Conservation (phyloP, 1,140 invertebrate species). For the Heliconius melpomene region DNA sequence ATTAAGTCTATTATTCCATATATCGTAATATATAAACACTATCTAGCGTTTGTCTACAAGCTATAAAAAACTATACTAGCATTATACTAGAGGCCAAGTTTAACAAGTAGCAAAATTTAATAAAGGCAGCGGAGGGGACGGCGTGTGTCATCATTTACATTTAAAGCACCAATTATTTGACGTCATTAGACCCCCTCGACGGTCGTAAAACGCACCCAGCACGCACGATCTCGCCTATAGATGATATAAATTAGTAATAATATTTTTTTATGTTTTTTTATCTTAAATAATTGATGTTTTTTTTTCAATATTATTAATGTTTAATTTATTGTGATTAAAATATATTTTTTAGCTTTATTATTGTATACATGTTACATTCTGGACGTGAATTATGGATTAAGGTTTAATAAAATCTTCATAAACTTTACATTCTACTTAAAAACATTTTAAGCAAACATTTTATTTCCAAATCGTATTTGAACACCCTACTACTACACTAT, state of each 20-base stretch:
- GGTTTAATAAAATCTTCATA: no score
- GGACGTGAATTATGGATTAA: no score
- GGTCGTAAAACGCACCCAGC: constrained; percentile 77
- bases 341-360: neutral
- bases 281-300: no score
- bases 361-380: no score
- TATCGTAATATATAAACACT: neutral
- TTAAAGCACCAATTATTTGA: constrained; percentile 80
- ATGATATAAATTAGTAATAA: constrained; percentile 73
- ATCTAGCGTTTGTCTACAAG: neutral
- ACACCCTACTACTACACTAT: neutral
- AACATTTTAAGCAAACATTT: no score
- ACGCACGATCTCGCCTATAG: constrained; percentile 60
- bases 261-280: constrained; percentile 39
- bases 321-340: no score
- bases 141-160: constrained; percentile 78
- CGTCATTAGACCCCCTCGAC: constrained; percentile 75
- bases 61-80: neutral
- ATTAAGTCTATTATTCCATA: no score
- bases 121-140: constrained; percentile 61
- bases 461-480: neutral
- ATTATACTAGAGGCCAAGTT: neutral
- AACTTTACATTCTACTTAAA: no score
- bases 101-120: constrained; percentile 62
- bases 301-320: no score